A percentile compares a stretch with the other conserved stretches of the same genome.
Conservation (phyloP, 2,797 vertebrate species). For the Glossophaga mutica region DNA sequence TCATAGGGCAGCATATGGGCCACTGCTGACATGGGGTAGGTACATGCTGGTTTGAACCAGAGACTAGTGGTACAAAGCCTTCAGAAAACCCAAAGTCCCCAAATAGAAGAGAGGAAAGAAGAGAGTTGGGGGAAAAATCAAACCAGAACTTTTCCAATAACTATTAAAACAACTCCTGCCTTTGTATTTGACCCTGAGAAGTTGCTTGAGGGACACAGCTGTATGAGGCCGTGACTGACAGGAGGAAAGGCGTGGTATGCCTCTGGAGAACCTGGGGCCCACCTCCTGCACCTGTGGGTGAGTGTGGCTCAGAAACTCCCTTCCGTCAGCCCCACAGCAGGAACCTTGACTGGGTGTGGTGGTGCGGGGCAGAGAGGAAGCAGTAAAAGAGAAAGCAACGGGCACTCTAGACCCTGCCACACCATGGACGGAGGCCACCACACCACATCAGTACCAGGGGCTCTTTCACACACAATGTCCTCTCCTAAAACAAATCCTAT, state of each 20-base stretch:
- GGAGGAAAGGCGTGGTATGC: background rate
- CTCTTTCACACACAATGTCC: background rate
- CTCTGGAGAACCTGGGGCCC: background rate
- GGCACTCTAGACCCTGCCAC: background rate
- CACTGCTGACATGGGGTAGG: background rate
- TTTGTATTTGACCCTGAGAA: conserved; percentile 59
- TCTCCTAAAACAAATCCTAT: conserved; percentile 20
- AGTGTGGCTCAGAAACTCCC: background rate
- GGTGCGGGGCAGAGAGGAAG: background rate
- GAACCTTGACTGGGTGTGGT: background rate
- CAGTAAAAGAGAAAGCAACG: background rate
- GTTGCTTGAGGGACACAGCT: background rate
- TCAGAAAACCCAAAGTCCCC: conserved; percentile 5
- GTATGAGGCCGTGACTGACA: background rate
- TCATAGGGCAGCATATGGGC: background rate
- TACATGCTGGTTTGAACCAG: background rate
- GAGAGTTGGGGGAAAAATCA: background rate
- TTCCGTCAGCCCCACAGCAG: background rate
- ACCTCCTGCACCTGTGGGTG: background rate
- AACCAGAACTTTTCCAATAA: conserved; percentile 32
- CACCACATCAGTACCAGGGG: background rate
- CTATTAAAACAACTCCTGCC: background rate
- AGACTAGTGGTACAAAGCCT: background rate
- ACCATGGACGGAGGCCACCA: background rate
- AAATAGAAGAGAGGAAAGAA: background rate